phyloP scores from a whole-genome alignment of 2,797 vertebrate species.

The Huso huso region DNA sequence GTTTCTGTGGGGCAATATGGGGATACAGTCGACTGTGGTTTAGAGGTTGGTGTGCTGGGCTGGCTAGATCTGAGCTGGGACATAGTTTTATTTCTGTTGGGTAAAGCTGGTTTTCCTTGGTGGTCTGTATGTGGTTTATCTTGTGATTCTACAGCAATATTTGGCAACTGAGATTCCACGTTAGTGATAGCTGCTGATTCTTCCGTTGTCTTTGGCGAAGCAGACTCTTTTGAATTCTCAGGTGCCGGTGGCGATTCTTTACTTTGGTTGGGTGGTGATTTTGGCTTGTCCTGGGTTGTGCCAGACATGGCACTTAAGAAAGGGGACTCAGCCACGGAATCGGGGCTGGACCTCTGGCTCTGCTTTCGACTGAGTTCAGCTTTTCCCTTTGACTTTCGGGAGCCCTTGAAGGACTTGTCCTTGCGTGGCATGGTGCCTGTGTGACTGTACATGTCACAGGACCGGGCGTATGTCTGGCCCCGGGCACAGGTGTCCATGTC shows the following conservation, averaged over 20 bases:
- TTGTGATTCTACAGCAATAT: too few species aligned
- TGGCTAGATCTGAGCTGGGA: not conserved
- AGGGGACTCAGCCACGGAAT: conserved; percentile 21
- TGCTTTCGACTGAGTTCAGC: conserved; percentile 34
- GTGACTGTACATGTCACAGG: conserved; percentile 80
- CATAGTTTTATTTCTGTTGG: not conserved
- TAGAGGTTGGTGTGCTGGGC: not conserved
- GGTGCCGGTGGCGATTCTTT: not conserved
- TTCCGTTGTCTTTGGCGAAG: too few species aligned
- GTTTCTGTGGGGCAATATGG: not conserved
- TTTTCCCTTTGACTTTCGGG: conserved; percentile 39
- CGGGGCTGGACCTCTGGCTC: conserved; percentile 35
- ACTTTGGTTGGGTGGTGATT: not conserved
- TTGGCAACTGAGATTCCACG: too few species aligned
- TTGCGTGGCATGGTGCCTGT: conserved; percentile 84
- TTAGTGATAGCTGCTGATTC: too few species aligned
- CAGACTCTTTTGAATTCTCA: not conserved
- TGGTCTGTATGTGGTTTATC: not conserved
- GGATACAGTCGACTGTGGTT: not conserved
- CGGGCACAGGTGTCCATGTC: conserved; percentile 65
- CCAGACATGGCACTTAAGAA: conserved; percentile 14
- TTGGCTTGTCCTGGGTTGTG: conserved; percentile 14
- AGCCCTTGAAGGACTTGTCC: conserved; percentile 43
- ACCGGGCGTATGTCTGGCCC: conserved; percentile 67
- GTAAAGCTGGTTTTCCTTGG: not conserved